phyloP scores from a whole-genome alignment of 1,140 invertebrate genomes.

The Saccostrea glomerata region DNA sequence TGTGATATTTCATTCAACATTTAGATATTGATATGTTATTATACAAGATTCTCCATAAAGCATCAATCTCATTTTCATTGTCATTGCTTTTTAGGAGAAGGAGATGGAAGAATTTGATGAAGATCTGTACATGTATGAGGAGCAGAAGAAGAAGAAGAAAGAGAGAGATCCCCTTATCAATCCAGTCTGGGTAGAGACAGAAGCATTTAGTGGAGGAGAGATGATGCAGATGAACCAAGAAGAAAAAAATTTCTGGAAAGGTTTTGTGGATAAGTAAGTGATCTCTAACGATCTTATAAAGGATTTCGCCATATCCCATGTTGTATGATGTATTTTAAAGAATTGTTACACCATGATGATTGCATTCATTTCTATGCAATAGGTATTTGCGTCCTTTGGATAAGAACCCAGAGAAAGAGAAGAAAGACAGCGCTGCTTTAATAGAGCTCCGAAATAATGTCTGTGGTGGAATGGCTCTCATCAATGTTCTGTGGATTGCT shows the following conservation, averaged over 20 bases:
- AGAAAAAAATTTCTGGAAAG: conserved; percentile 61
- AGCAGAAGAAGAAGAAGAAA: conserved; percentile 49
- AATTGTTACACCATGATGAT: no score
- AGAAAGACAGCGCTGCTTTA: conserved; percentile 73
- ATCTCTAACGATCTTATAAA: no score
- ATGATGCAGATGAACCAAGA: conserved; percentile 54
- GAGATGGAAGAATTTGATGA: conserved; percentile 7
- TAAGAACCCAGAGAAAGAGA: conserved; percentile 76
- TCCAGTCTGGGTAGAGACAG: conserved; percentile 63
- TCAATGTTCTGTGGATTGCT: conserved; percentile 76
- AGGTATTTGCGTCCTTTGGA: conserved; percentile 58
- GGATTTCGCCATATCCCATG: no score
- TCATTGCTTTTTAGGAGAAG: not conserved
- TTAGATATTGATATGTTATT: no score
- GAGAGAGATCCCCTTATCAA: conserved; percentile 62
- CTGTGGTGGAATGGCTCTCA: conserved; percentile 69
- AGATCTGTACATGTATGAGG: conserved; percentile 19
- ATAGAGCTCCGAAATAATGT: conserved; percentile 70
- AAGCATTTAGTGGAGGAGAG: conserved; percentile 60
- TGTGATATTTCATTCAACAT: no score
- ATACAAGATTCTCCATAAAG: no score
- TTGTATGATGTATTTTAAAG: no score
- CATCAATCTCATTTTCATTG: no score
- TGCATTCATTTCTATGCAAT: not conserved
- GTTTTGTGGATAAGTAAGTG: conserved; percentile 66